phyloP scores from a whole-genome alignment of 2,113 vertebrate genomes.

The Turnix velox region DNA sequence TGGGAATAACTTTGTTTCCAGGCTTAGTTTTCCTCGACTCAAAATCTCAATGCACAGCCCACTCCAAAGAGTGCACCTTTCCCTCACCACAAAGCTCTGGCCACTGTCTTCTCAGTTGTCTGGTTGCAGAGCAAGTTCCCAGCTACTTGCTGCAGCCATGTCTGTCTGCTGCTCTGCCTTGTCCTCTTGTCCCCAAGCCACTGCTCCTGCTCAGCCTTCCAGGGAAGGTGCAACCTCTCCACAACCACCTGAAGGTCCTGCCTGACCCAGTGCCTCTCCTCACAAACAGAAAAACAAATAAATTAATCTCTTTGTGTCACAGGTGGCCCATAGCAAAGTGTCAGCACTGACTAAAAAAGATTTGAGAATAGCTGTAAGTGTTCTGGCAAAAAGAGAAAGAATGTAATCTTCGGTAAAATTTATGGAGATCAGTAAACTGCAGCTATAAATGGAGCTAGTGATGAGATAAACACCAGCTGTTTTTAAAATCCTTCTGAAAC shows the following conservation, averaged over 20 bases:
- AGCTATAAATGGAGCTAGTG: slow-evolving; percentile 53
- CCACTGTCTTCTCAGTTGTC: neutral
- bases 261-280: neutral
- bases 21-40: neutral
- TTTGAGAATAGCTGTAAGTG: slow-evolving; percentile 4
- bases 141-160: neutral
- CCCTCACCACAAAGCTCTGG: neutral
- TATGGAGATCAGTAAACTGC: slow-evolving; percentile 42
- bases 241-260: neutral
- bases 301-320: neutral
- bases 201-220: neutral
- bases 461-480: slow-evolving; percentile 59
- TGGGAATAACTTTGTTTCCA: neutral
- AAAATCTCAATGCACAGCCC: neutral
- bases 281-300: neutral
- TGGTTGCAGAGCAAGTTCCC: neutral
- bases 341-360: neutral
- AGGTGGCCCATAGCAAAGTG: slow-evolving; percentile 31
- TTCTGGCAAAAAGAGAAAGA: neutral
- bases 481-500: slow-evolving; percentile 28
- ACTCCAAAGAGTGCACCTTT: neutral
- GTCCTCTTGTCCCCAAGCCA: neutral
- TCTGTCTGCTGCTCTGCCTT: neutral
- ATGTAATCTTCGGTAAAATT: slow-evolving; percentile 15
- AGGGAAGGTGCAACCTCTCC: neutral